Percentiles rank a stretch among this genome's conserved stretches.
These are phyloP conservation scores for Rhorus exstirpatorius DNA, from an alignment of 2,888 invertebrate genomes.

Conservation along the genomic window DNA sequence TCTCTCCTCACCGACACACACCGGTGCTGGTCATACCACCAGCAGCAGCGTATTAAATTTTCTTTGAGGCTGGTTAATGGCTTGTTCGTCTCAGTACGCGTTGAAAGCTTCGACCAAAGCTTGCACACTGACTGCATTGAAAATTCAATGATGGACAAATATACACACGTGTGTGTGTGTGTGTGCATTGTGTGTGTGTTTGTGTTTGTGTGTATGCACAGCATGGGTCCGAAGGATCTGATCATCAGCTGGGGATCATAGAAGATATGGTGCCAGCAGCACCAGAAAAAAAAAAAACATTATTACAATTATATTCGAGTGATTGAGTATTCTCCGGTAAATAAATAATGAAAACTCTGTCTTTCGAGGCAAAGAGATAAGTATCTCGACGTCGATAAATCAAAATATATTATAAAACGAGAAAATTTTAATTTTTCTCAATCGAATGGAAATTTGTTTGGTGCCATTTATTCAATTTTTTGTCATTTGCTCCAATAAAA, in stretches of 20 bases:
- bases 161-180: neutral
- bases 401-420: no score
- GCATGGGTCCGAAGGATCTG: slow-evolving; percentile 28
- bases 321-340: neutral
- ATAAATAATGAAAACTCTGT: no score
- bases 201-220: slow-evolving; percentile 12
- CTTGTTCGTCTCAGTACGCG: slow-evolving; percentile 26
- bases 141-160: slow-evolving; percentile 41
- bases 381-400: no score
- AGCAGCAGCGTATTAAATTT: slow-evolving; percentile 37
- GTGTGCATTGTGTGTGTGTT: neutral
- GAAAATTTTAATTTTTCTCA: no score
- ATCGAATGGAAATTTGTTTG: slow-evolving; percentile 2
- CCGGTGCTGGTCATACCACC: neutral
- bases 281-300: neutral
- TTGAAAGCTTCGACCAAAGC: slow-evolving; percentile 44
- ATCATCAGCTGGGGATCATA: slow-evolving; percentile 9
- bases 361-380: no score
- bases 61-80: slow-evolving; percentile 52
- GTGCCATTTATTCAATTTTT: no score
- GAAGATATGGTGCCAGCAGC: slow-evolving; percentile 14
- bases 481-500: no score
- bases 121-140: neutral
- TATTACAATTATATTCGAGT: slow-evolving; percentile 24
- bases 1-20: slow-evolving; percentile 3